These are phyloP conservation scores for Sisor rabdophorus DNA, from an alignment of 2,113 vertebrate species.

Conservation along the genomic window DNA sequence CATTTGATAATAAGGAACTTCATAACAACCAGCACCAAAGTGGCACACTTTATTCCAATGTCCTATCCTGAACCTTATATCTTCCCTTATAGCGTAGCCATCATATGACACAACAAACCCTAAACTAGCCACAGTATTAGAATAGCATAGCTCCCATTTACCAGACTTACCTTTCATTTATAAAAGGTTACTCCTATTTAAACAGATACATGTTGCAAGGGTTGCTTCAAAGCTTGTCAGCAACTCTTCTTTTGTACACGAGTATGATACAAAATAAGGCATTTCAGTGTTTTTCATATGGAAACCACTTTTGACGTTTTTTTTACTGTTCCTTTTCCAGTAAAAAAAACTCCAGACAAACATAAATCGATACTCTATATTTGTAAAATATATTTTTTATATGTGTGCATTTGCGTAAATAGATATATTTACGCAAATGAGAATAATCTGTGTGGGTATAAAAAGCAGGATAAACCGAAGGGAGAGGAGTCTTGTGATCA, in stretches of 20 bases:
- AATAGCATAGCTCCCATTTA: constrained; percentile 43
- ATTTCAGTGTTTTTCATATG: constrained; percentile 96
- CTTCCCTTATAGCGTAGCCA: constrained; percentile 13
- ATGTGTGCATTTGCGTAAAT: constrained; percentile 54
- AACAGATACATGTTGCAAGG: constrained; percentile 64
- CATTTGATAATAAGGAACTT: constrained; percentile 48
- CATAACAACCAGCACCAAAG: constrained; percentile 47
- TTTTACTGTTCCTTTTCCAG: constrained; percentile 77
- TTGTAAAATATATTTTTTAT: constrained; percentile 63
- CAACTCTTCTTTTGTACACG: constrained; percentile 87
- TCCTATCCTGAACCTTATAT: constrained; percentile 28
- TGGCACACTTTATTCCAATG: constrained; percentile 52
- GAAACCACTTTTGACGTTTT: constrained; percentile 81
- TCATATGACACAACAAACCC: constrained; percentile 30
- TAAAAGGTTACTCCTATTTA: constrained; percentile 49
- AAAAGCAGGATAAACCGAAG: constrained; percentile 58
- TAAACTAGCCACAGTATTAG: constrained; percentile 43
- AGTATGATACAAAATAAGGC: constrained; percentile 99
- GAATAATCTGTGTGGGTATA: constrained; percentile 48
- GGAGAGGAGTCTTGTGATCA: constrained; percentile 56
- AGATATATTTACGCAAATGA: constrained; percentile 49
- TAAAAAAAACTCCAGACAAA: constrained; percentile 91
- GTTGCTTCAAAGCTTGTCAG: constrained; percentile 86
- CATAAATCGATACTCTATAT: constrained; percentile 69
- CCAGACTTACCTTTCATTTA: constrained; percentile 53